Conservation (phyloP, 2,888 invertebrate species). For the Sericinus montela region DNA sequence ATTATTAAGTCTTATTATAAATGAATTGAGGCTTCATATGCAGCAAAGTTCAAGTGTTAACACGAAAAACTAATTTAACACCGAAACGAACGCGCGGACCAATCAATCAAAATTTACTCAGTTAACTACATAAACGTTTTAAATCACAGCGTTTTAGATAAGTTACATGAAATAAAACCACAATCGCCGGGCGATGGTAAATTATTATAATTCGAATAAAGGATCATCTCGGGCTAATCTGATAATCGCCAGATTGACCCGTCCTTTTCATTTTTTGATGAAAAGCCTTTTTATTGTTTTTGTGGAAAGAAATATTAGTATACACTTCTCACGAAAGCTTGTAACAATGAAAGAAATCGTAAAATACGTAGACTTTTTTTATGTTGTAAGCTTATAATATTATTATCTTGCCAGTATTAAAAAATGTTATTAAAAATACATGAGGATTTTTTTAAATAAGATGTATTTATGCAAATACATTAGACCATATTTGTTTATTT, state of each 20-base stretch:
- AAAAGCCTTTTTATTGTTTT: slow-evolving; percentile 12
- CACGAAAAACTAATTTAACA: neutral
- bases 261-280: slow-evolving; percentile 25
- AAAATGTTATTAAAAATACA: no score
- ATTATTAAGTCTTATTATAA: no score
- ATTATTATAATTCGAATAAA: slow-evolving; percentile 34
- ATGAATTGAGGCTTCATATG: neutral
- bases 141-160: slow-evolving; percentile 21
- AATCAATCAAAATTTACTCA: slow-evolving; percentile 25
- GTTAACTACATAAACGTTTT: slow-evolving; percentile 22
- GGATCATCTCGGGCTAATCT: slow-evolving; percentile 32
- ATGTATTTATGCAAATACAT: no score
- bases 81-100: neutral
- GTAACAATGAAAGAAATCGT: no score
- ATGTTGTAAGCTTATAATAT: no score
- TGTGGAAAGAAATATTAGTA: slow-evolving; percentile 7
- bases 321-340: slow-evolving; percentile 5
- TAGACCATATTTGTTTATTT: no score
- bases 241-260: slow-evolving; percentile 28
- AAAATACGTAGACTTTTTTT: no score
- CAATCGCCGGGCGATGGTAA: slow-evolving; percentile 24
- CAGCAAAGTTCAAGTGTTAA: slow-evolving; percentile 5
- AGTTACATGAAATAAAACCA: slow-evolving; percentile 22
- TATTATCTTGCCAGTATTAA: no score
- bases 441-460: no score